Base-by-base conservation (phyloP, 2,888 invertebrate genomes). In the Clistopyga incitator region DNA sequence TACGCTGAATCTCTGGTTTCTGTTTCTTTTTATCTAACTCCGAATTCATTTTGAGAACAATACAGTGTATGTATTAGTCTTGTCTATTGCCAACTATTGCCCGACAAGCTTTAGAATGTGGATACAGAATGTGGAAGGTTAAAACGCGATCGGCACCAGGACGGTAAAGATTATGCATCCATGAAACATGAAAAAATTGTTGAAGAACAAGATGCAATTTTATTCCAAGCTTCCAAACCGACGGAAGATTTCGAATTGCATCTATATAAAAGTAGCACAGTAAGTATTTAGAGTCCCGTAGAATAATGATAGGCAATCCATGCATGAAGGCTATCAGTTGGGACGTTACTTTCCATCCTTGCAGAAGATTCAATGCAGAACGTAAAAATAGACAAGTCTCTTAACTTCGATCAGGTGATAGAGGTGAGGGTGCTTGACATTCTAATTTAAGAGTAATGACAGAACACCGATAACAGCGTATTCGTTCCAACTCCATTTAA, bases 201-300 rank as follows among this genome's bases (percentile, higher is more conserved):
- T 64, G 10, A 42, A 8, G 6, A 56, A 23, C 18, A 13, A 56
- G 38, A 59, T 68, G 34, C 52, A 38, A 70, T 38, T 54, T 38
- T 20, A 20, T 38, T 54, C 3, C n/a, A 13, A 52, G 34, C 18
- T 38, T 18, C 11, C 29, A 34, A 18, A 18, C 38, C 34, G 29
- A 3, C 34, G 18, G 38, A 18, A 52, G 54, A 18, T n/a, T 8
- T n/a, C n/a, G n/a, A n/a, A n/a, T n/a, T n/a, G n/a, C n/a, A n/a
- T n/a, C n/a, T n/a, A n/a, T n/a, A n/a, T n/a, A n/a, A n/a, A n/a
- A n/a, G n/a, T n/a, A n/a, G n/a, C n/a, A n/a, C n/a, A n/a, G n/a
- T n/a, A n/a, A n/a, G n/a, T n/a, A n/a, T n/a, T n/a, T n/a, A n/a
- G n/a, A n/a, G n/a, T n/a, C n/a, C n/a, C n/a, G n/a, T n/a, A n/a